These are phyloP conservation scores for Dendrolimus punctatus DNA, from an alignment of 1,140 invertebrate species.

Conservation along the genomic window DNA sequence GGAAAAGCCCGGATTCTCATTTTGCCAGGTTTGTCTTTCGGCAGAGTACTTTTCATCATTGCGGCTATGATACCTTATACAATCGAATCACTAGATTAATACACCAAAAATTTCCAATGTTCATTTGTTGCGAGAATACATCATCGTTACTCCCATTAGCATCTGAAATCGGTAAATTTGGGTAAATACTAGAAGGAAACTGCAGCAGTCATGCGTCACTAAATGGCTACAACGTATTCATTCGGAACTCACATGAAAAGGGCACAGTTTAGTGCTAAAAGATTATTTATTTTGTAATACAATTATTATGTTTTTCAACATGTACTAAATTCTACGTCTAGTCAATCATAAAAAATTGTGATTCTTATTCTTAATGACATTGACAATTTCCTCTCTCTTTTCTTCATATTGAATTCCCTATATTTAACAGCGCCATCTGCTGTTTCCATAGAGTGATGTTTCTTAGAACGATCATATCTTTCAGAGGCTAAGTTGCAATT, in stretches of 20 bases:
- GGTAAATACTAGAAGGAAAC: conserved; percentile 14
- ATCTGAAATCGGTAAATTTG: conserved; percentile 39
- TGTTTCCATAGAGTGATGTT: conserved; percentile 17
- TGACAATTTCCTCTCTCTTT: conserved; percentile 31
- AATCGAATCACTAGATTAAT: conserved; percentile 35
- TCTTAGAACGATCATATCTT: conserved; percentile 17
- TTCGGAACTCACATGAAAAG: background rate
- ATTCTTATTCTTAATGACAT: conserved; percentile 18
- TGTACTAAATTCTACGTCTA: conserved; percentile 13
- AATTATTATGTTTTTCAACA: too few relatives aligned
- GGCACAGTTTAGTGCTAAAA: too few relatives aligned
- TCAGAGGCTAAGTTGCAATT: conserved; percentile 13
- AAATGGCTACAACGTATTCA: too few relatives aligned
- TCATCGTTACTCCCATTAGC: conserved; percentile 54
- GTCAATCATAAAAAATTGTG: conserved; percentile 10
- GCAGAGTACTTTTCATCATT: conserved; percentile 83
- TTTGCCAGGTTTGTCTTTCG: conserved; percentile 91
- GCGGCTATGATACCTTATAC: conserved; percentile 30
- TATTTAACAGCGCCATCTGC: conserved; percentile 30
- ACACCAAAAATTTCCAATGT: conserved; percentile 26
- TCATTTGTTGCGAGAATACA: conserved; percentile 51
- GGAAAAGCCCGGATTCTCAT: conserved; percentile 98
- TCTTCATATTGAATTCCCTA: conserved; percentile 17
- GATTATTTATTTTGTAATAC: too few relatives aligned
- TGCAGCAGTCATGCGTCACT: background rate